Conservation (phyloP, 2,888 invertebrate species). For the Torymus auratus region DNA sequence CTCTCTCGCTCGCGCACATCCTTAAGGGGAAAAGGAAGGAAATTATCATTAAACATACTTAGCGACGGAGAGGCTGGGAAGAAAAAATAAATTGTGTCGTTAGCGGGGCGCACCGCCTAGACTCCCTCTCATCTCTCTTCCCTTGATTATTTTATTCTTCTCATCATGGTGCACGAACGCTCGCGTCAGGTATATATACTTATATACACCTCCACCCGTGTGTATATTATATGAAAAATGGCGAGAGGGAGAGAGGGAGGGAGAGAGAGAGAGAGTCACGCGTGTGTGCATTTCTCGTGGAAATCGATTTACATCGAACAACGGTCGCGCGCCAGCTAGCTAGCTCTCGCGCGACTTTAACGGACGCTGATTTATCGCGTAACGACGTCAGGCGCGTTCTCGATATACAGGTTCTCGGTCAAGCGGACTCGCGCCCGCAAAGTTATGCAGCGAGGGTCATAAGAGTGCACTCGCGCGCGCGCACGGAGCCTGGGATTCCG, state of each 20-base stretch:
- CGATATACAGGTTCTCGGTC: slow-evolving; percentile 73
- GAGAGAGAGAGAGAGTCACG: neutral
- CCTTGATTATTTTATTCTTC: slow-evolving; percentile 8
- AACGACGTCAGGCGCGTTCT: slow-evolving; percentile 72
- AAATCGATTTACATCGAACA: slow-evolving; percentile 65
- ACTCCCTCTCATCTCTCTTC: neutral
- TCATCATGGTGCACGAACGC: neutral
- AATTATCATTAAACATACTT: slow-evolving; percentile 51
- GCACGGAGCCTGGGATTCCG: slow-evolving; percentile 65
- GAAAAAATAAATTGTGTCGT: neutral
- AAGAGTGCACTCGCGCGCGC: slow-evolving; percentile 65
- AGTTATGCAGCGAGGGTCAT: slow-evolving; percentile 72
- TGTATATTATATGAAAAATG: slow-evolving; percentile 32
- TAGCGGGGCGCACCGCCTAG: neutral
- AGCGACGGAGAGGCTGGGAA: neutral
- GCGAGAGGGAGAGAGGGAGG: slow-evolving; percentile 8
- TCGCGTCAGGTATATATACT: no score
- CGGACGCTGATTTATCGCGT: slow-evolving; percentile 74
- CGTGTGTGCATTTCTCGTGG: slow-evolving; percentile 56
- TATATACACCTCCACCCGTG: neutral
- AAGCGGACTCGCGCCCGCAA: slow-evolving; percentile 69
- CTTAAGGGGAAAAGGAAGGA: slow-evolving; percentile 25
- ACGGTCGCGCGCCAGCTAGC: slow-evolving; percentile 58
- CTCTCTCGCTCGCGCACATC: neutral
- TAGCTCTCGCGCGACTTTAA: slow-evolving; percentile 68